Evolutionary conservation across 2,888 invertebrate species (phyloP).

Genomic region (Hyles lineata): DNA sequence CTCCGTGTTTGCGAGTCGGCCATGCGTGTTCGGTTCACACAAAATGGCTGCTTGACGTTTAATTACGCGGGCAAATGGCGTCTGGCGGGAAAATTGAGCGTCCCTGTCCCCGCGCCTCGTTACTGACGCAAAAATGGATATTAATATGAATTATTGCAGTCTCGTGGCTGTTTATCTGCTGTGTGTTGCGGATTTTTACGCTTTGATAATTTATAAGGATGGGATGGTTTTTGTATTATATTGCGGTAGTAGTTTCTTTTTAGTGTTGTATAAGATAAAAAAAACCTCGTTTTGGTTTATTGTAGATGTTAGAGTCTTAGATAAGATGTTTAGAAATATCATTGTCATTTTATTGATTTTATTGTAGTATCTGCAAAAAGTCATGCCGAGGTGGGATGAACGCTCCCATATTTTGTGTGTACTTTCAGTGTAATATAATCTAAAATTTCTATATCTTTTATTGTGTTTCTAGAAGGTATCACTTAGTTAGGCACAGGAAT

Average conservation of each 20-base stretch:
- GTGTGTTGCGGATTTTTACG: background rate
- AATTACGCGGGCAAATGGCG: slow-evolving; percentile 65
- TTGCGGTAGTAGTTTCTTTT: background rate
- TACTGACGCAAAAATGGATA: slow-evolving; percentile 26
- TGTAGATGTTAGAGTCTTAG: too few species aligned
- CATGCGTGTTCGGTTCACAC: slow-evolving; percentile 60
- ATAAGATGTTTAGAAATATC: too few species aligned
- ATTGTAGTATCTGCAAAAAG: too few species aligned
- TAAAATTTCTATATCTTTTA: too few species aligned
- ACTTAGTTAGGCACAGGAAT: too few species aligned
- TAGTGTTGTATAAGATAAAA: background rate
- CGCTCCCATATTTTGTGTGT: too few species aligned
- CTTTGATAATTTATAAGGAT: background rate
- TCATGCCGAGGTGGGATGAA: too few species aligned
- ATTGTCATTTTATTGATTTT: too few species aligned
- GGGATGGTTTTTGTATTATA: background rate
- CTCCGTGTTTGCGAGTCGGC: slow-evolving; percentile 28
- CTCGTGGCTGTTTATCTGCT: slow-evolving; percentile 20
- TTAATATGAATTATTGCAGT: slow-evolving; percentile 30
- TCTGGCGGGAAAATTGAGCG: slow-evolving; percentile 44
- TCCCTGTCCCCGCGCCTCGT: slow-evolving; percentile 30
- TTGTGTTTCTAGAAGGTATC: too few species aligned
- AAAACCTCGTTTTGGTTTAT: too few species aligned
- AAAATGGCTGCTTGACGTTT: slow-evolving; percentile 73
- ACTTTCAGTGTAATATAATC: too few species aligned